Evolutionary conservation across 2,888 invertebrate species (phyloP), one percentile per base, ranked within the genome.

Genomic region (Metacarcinus magister): DNA sequence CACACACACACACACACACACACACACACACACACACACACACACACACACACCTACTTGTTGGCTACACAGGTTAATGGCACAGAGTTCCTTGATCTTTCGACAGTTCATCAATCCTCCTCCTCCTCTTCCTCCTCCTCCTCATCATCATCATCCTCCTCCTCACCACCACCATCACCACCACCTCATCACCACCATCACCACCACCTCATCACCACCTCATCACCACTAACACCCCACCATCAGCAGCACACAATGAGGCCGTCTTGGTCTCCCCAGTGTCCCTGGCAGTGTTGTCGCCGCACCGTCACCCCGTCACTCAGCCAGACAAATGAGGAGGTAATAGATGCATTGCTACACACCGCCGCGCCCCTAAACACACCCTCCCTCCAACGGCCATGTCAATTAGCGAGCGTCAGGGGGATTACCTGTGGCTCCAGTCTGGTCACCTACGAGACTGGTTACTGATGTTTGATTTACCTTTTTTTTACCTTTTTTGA

Each of bases 1-100:
- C 67, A 67, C 67, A 67, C 67, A 67, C 67, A 67, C 67, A 67
- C 67, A 67, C 23, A 67, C n/a, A 67, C 67, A 67, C 67, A 67
- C n/a, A 67, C 67, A 67, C 67, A 67, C 54, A 54, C 10, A 13
- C 8, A 13, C 54, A 54, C 3, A 10, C 1, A 54, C 54, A 54
- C 54, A 54, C n/a, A n/a, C n/a, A n/a, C n/a, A n/a, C n/a, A n/a
- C n/a, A n/a, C n/a, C n/a, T n/a, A n/a, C n/a, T n/a, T n/a, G n/a
- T n/a, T n/a, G n/a, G n/a, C n/a, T 48, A 67, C 67, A 67, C 67
- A 67, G 67, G 67, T 67, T 67, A 67, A 67, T 67, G 67, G 19
- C 67, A 67, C 67, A 23, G 67, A 67, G n/a, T 67, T 67, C 19
- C n/a, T 67, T 67, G n/a, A n/a, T 67, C 67, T 67, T 67, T 67